A percentile compares a stretch with the other conserved stretches of the same genome.
Evolutionary conservation across 1,140 invertebrate genomes (phyloP).

Genomic region (Hylaeus anthracinus): DNA sequence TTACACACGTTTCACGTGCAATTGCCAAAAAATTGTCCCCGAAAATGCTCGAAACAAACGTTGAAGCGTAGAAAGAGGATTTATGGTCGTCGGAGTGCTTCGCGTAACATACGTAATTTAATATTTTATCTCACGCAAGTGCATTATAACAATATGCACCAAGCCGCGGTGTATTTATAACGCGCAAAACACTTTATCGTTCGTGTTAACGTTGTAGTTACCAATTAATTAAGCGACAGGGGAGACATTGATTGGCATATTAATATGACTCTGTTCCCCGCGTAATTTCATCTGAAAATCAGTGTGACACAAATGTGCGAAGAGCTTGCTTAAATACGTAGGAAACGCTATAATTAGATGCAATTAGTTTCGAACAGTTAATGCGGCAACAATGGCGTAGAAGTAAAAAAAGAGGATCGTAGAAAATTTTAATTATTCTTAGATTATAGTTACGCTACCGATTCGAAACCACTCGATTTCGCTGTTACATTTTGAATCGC

Average conservation of each 20-base stretch:
- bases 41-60: no score
- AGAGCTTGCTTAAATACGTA: not conserved
- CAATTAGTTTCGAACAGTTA: not conserved
- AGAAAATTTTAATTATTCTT: not conserved
- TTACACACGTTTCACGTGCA: no score
- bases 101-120: no score
- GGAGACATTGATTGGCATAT: slow-evolving; percentile 13
- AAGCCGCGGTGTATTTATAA: not conserved
- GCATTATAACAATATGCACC: no score
- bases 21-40: no score
- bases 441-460: not conserved
- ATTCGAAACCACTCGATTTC: not conserved
- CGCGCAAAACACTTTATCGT: slow-evolving; percentile 11
- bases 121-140: no score
- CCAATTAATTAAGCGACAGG: slow-evolving; percentile 18
- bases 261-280: not conserved
- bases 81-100: no score
- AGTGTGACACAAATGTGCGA: slow-evolving; percentile 9
- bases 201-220: slow-evolving; percentile 18
- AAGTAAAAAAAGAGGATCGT: not conserved
- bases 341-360: not conserved
- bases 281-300: slow-evolving; percentile 11
- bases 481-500: not conserved
- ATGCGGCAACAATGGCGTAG: no score
- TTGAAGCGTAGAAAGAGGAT: no score